Base-by-base conservation (phyloP, 2,797 vertebrate species). In the Steatocranus sp. region DNA sequence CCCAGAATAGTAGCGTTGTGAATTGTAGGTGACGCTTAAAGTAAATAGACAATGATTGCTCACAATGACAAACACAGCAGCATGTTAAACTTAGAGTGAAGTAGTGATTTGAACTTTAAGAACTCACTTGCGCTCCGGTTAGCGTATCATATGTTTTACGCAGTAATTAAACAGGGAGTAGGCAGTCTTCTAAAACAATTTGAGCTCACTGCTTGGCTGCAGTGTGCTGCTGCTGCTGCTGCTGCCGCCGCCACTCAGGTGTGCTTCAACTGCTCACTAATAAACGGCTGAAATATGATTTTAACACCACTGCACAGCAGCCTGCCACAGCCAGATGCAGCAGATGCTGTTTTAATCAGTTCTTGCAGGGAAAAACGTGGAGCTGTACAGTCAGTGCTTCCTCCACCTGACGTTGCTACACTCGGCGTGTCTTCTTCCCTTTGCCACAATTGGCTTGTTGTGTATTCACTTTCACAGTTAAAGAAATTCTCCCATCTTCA, bases 71-170 rank as follows among this genome's bases (percentile, higher is more conserved):
- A 79, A 88, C 87, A 92, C 77, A 78, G 17, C 2, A 75, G 23
- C 32, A 11, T 81, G 85, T 86, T 63, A 81, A 80, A 81, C 49
- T 84, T 83, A 77, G 41, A 49, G 20, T 30, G 14, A 83, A 87
- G 61, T 89, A 81, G 43, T 76, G n/a, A 89, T 89, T 89, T 85
- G n/a, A 85, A 83, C 76, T 84, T 79, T 32, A 73, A 82, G 76
- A 78, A 82, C 51, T 81, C 81, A 75, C 75, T 82, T 61, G 81
- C 75, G 70, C 77, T 23, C 43, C 3, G 25, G 58, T 79, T 86
- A 76, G 75, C 79, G 89, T 74, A 63, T 86, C 79, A 81, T 84
- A 63, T 56, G 86, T 81, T 87, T 79, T 58, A 51, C 73, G 27
- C 81, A 43, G 81, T 83, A 90, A 89, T 90, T 91, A 87, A 83